Percentiles rank a stretch among this genome's conserved stretches.
phyloP scores from a whole-genome alignment of 2,113 vertebrate species.

The Anoura caudifer region DNA sequence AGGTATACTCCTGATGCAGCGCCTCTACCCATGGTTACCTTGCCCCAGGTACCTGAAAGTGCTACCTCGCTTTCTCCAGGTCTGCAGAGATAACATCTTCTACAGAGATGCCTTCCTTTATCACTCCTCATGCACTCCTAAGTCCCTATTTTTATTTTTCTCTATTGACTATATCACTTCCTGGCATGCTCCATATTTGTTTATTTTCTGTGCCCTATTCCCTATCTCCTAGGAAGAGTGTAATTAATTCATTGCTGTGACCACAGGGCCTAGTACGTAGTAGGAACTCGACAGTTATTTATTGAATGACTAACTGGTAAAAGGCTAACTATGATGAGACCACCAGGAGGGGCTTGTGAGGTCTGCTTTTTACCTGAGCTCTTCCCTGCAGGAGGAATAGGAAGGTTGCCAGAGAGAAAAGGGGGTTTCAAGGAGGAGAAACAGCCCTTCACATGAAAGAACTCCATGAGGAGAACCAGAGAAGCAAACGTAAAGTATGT shows the following conservation, averaged over 20 bases:
- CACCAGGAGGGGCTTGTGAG: neutral
- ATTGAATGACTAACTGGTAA: neutral
- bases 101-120: neutral
- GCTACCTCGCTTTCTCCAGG: neutral
- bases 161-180: neutral
- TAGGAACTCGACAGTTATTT: neutral
- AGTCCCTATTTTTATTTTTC: neutral
- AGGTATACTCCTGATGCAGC: neutral
- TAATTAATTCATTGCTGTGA: neutral
- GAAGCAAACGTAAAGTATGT: neutral
- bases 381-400: neutral
- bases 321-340: neutral
- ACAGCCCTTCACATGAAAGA: neutral
- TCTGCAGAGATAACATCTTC: neutral
- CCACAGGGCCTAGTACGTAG: neutral
- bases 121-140: neutral
- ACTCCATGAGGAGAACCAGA: neutral
- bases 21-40: neutral
- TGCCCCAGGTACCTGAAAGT: neutral
- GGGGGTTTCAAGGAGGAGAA: neutral
- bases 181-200: neutral
- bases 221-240: neutral
- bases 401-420: neutral
- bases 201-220: neutral
- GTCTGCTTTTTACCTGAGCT: neutral